Percentiles rank a stretch among this genome's conserved stretches.
These are phyloP conservation scores for Polietes domitor DNA, from an alignment of 2,888 invertebrate species.

Conservation along the genomic window DNA sequence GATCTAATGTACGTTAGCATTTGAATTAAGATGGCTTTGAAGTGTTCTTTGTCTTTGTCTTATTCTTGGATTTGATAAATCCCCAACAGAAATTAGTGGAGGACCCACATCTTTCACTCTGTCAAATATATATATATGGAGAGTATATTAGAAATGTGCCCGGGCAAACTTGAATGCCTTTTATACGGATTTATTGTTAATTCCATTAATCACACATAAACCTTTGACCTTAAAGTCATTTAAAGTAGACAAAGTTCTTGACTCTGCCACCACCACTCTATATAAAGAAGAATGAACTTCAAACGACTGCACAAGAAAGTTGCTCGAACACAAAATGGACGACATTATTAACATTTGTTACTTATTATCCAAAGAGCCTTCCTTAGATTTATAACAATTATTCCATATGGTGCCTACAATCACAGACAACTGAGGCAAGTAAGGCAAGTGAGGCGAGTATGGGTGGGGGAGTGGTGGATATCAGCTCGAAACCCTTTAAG, in stretches of 20 bases:
- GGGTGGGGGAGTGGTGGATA: neutral
- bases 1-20: no score
- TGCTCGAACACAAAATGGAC: neutral
- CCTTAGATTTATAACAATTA: conserved; percentile 5
- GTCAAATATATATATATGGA: no score
- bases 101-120: no score
- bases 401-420: conserved; percentile 19
- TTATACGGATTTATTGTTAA: conserved; percentile 4
- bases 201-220: neutral
- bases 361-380: neutral
- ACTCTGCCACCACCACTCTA: neutral
- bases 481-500: conserved; percentile 14
- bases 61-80: no score
- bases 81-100: no score
- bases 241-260: neutral
- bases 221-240: conserved; percentile 14
- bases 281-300: neutral
- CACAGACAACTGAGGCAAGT: no score
- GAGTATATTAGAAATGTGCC: no score
- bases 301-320: neutral
- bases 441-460: no score
- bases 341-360: conserved; percentile 27
- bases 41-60: no score
- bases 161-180: no score
- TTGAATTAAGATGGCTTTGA: no score